These are phyloP conservation scores for Myoxocephalus aenaeus DNA, from an alignment of 2,797 vertebrate species.

Conservation along the genomic window DNA sequence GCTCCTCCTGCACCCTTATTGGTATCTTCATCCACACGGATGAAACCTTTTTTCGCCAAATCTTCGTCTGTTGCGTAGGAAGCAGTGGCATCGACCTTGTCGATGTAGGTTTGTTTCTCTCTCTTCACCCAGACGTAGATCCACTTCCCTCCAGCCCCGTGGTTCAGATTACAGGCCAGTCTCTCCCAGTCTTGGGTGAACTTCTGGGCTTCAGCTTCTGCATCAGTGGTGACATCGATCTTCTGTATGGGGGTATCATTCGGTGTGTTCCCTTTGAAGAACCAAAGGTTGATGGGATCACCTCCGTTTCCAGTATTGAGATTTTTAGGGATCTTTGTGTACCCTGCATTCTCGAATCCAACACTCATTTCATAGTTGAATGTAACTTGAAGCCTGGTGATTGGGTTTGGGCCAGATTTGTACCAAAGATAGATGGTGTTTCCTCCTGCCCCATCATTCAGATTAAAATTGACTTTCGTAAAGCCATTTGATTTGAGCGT, in stretches of 20 bases:
- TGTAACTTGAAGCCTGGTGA: constrained; percentile 30
- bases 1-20: not conserved
- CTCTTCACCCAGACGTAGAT: not conserved
- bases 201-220: not conserved
- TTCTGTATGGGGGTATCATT: constrained; percentile 10
- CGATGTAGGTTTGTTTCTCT: constrained; percentile 11
- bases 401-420: not conserved
- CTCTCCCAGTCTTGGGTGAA: not conserved
- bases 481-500: not conserved
- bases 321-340: not conserved
- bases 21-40: constrained; percentile 13
- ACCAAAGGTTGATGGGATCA: constrained; percentile 11
- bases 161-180: constrained; percentile 25
- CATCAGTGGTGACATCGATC: not conserved
- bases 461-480: not conserved
- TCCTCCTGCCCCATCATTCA: constrained; percentile 5
- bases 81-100: constrained; percentile 5
- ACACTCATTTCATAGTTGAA: not conserved
- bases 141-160: accelerated
- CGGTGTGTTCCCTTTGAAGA: not conserved
- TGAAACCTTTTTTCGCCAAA: accelerated
- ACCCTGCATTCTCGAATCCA: constrained; percentile 4
- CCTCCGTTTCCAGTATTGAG: not conserved
- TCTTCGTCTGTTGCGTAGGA: not conserved
- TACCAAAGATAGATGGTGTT: not conserved